phyloP scores from a whole-genome alignment of 2,113 vertebrate species.

The Anolis sagrei region DNA sequence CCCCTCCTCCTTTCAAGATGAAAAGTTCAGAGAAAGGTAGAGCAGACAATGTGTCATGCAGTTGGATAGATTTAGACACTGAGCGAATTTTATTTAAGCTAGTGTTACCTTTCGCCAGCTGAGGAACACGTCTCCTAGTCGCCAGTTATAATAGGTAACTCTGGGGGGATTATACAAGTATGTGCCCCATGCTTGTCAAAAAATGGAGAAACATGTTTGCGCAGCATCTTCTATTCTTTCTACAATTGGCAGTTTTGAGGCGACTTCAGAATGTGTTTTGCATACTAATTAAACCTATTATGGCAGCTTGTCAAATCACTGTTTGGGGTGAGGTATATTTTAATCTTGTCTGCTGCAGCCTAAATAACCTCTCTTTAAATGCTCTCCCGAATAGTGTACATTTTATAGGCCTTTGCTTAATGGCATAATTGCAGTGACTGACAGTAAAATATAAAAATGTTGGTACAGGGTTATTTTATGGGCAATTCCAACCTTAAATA shows the following conservation, averaged over 20 bases:
- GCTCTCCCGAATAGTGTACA: conserved; percentile 42
- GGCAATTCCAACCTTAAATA: background rate
- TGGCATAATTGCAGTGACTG: conserved; percentile 53
- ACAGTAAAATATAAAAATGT: conserved; percentile 53
- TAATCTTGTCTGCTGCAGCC: conserved; percentile 20
- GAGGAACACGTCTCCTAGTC: conserved; percentile 23
- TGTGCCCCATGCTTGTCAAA: conserved; percentile 30
- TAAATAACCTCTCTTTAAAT: conserved; percentile 60
- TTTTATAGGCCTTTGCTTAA: conserved; percentile 59
- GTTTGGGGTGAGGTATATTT: conserved; percentile 52
- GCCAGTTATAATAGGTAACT: conserved; percentile 37
- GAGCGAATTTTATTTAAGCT: background rate
- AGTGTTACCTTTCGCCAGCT: conserved; percentile 1
- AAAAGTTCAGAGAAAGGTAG: conserved; percentile 28
- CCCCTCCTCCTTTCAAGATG: conserved; percentile 18
- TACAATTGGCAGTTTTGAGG: conserved; percentile 36
- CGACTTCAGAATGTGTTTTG: conserved; percentile 29
- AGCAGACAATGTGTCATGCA: background rate
- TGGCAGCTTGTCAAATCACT: conserved; percentile 59
- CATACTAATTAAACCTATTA: conserved; percentile 55
- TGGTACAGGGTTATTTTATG: conserved; percentile 25
- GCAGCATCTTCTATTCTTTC: conserved; percentile 33
- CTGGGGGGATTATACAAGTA: conserved; percentile 16
- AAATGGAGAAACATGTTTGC: background rate
- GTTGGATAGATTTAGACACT: background rate